Base-by-base conservation (phyloP, 2,113 vertebrate species). In the Scortum barcoo region DNA sequence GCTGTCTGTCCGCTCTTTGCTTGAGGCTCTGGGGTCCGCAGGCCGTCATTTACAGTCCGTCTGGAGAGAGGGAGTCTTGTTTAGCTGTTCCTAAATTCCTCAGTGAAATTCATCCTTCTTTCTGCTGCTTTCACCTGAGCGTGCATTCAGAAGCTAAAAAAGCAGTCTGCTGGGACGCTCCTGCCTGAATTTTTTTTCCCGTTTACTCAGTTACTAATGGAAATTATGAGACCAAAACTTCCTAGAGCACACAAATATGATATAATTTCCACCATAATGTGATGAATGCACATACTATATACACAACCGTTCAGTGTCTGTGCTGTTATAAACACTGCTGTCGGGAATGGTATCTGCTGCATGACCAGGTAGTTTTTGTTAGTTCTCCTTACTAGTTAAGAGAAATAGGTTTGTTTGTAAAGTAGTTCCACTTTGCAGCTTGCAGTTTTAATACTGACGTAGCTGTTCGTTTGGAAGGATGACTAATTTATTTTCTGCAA, bases 31-130 rank as follows among this genome's bases (percentile, higher is more conserved):
- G 14, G 54, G 72, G 67, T 53, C 63, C 22, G 2, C 42, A 51
- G 73, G 72, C 80, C 77, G 14, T 16, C 0, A 14, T 65, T 66
- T 46, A 50, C 57, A 24, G 38, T 24, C 51, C 46, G 67, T 36
- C 36, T 85, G 79, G 65, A 78, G 28, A 57, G 56, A 68, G 11
- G 5, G 19, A 74, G 54, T n/a, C 80, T 69, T 69, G 62, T 86
- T 88, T 69, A 36, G 50, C 22, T 60, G 0, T 40, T 17, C 57
- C 42, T 24, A 17, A 78, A 72, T 77, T 66, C 78, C 71, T 73
- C 56, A 36, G 54, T 20, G 26, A 51, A 20, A 50, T 40, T 57
- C 28, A 1, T 7, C 7, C 1, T 44, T 50, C 28, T 86, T 65
- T 72, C 65, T 54, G 38, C 50, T 33, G 66, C 56, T 65, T 69